Percentiles rank a stretch among this genome's conserved stretches.
Conservation (phyloP, 92 coral and sea anemone genomes). For the Porites divaricata region DNA sequence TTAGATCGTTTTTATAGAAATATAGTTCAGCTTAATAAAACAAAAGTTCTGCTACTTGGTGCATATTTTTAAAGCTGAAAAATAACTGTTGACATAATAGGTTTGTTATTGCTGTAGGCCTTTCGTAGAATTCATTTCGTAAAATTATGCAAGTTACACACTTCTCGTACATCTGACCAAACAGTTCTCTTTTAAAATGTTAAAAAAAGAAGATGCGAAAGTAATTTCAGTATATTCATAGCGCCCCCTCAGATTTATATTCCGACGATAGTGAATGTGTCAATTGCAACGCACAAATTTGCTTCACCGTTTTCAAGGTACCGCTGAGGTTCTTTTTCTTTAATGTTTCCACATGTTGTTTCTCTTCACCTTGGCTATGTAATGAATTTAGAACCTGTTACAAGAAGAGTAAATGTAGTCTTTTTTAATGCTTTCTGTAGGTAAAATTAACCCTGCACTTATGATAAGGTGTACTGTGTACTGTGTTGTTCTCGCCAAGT, state of each 20-base stretch:
- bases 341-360: slow-evolving; percentile 30
- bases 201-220: background rate
- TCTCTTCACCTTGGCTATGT: slow-evolving; percentile 18
- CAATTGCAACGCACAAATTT: background rate
- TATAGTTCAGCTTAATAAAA: background rate
- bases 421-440: background rate
- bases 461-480: background rate
- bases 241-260: background rate
- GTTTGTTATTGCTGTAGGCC: background rate
- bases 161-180: background rate
- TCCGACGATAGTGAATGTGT: too few species aligned
- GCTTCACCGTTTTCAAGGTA: slow-evolving; percentile 6
- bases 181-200: background rate
- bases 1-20: background rate
- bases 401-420: background rate
- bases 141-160: background rate
- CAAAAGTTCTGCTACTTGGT: background rate
- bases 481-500: background rate
- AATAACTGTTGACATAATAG: background rate
- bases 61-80: background rate
- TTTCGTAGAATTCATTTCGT: background rate
- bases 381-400: slow-evolving; percentile 29
- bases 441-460: background rate
- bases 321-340: background rate
- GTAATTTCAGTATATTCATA: too few species aligned